Evolutionary conservation across 2,113 vertebrate genomes (phyloP), one percentile per base, ranked within the genome.

Genomic region (Mirza zaza): DNA sequence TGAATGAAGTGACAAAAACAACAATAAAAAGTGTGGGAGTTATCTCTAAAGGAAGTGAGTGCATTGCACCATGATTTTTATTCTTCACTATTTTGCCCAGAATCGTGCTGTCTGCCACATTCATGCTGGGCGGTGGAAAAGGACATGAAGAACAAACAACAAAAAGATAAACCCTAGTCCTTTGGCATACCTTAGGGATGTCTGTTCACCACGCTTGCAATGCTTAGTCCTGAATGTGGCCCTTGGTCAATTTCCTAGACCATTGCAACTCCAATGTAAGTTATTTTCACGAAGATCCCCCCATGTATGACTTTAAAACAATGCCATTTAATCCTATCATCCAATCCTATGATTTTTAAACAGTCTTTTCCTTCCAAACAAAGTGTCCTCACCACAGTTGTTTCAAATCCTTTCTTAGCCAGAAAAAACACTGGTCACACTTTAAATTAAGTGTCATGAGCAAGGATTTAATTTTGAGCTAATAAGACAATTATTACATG

Each of bases 381-480:
- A 98, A 98, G 94, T 97, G 87, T 94, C 96, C 93, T 94, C 17
- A 55, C 39, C 21, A 13, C 29, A n/a, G 59, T 80, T 91, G 63
- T 98, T 98, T 97, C 85, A 76, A 97, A 97, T 97, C 92, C 82
- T 81, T 98, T 97, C 96, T 96, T 96, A 97, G 97, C 97, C 97
- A 98, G 96, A 97, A 98, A 98, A 98, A 98, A 98, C 96, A 96
- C 97, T 97, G 97, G 97, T 98, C 98, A 98, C 98, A 98, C 97
- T 98, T 98, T 98, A 98, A 98, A 98, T 98, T 97, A 98, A 98
- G 97, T 97, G 97, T 98, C 97, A 98, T 82, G 91, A 98, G 95
- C 91, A 98, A 98, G 98, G 98, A 98, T 98, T 98, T 98, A 98
- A 98, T 98, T 98, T 98, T 98, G 98, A 98, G 92, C 96, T 98